A percentile compares a stretch with the other conserved stretches of the same genome.
Conservation (phyloP, 2,113 vertebrate species). For the Thoracochromis brauschi region DNA sequence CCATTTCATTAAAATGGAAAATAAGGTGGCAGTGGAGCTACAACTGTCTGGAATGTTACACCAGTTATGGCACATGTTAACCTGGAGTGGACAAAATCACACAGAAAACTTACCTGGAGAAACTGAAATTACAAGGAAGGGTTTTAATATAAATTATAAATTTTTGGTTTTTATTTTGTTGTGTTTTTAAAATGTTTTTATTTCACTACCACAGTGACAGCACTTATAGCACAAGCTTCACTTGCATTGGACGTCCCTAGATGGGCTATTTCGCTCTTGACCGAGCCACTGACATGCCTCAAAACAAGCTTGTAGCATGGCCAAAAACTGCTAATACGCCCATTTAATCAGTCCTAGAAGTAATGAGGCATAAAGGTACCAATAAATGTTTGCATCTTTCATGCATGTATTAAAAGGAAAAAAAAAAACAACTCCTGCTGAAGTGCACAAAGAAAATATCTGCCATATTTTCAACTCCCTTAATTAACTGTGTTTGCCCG, state of each 20-base stretch:
- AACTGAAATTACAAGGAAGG: neutral
- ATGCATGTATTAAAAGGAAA: neutral
- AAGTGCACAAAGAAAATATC: neutral
- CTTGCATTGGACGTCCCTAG: neutral
- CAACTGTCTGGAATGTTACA: neutral
- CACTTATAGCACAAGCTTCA: neutral
- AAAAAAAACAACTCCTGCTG: neutral
- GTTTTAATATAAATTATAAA: accelerated
- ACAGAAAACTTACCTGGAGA: neutral
- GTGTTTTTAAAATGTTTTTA: neutral
- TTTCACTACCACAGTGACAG: neutral
- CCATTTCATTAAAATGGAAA: neutral
- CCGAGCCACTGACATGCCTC: neutral
- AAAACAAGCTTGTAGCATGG: neutral
- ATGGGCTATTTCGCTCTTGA: neutral
- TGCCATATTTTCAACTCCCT: neutral
- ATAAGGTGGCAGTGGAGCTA: neutral
- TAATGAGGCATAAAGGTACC: neutral
- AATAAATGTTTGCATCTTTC: neutral
- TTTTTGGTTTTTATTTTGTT: accelerated
- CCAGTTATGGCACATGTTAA: neutral
- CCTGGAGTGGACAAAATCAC: neutral
- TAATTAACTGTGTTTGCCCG: neutral
- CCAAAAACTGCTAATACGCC: neutral
- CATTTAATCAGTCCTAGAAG: neutral